Percentiles rank a stretch among this genome's conserved stretches.
Conservation (phyloP, 2,797 vertebrate species). For the Morus bassanus region DNA sequence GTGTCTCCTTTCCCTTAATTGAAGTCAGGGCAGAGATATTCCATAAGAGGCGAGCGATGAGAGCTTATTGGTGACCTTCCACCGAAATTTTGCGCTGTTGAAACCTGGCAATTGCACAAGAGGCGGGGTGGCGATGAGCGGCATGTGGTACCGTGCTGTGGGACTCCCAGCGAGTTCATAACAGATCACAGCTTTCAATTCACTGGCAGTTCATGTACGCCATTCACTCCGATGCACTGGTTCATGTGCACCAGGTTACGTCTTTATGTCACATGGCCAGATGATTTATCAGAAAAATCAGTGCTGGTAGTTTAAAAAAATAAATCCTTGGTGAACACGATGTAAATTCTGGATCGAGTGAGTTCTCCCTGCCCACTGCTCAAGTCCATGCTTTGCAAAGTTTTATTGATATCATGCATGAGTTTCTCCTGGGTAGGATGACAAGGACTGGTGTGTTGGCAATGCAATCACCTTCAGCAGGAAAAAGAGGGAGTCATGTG, state of each 20-base stretch:
- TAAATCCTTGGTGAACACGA: neutral
- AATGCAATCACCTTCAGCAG: neutral
- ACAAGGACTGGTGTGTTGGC: accelerated
- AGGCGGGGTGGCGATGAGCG: accelerated
- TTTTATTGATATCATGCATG: accelerated
- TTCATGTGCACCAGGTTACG: accelerated
- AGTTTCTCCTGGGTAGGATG: neutral
- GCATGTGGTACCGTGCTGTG: accelerated
- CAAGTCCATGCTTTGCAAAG: neutral
- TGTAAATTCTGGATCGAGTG: neutral
- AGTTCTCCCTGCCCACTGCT: accelerated
- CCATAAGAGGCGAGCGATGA: neutral
- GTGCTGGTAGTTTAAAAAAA: neutral
- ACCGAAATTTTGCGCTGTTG: neutral
- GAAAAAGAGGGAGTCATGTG: neutral
- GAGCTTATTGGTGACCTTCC: neutral
- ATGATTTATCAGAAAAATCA: neutral
- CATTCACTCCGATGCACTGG: neutral
- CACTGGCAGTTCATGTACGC: accelerated
- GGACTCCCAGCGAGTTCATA: neutral
- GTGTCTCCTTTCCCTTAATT: neutral
- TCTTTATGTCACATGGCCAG: accelerated
- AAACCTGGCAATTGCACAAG: neutral
- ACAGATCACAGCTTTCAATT: neutral
- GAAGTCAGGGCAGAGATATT: neutral